Evolutionary conservation across 2,888 invertebrate genomes (phyloP), one percentile per base, ranked within the genome.

Genomic region (Sinelater perroti): DNA sequence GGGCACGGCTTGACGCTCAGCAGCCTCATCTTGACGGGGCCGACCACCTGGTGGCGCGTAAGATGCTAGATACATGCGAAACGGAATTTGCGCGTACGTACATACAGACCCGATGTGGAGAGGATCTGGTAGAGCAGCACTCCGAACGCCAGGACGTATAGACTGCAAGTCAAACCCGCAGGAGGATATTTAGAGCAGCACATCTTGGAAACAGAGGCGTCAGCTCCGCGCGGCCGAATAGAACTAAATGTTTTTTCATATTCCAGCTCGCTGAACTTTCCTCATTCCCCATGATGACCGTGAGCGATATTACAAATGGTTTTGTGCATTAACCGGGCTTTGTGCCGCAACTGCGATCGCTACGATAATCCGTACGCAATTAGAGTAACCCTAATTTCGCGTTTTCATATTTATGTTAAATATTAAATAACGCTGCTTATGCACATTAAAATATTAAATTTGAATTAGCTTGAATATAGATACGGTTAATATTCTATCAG

Each of bases 181-280:
- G 44, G 28, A 7, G 44, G 44, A 30, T 44, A 28, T 30, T 44
- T 44, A 0, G 40, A 40, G 26, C 28, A 44, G 7, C 44, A 44
- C 44, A 44, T 44, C 14, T 40, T 40, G 21, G 6, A 21, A 38
- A 40, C 13, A 40, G 20, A 16, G n/a, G n/a, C n/a, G n/a, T n/a
- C n/a, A 18, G 2, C 40, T 6, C 26, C 11, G 20, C 14, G 8
- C 21, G 11, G 21, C 38, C 6, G 24, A 40, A 40, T 24, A 24
- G 26, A 6, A 40, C 40, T 40, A 40, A 40, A 40, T 21, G 40
- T n/a, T 40, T 40, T 40, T 40, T 40, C 21, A 40, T 40, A 40
- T 40, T 21, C 24, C 13, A 24, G 40, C 11, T 14, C 26, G 40
- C 24, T 40, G 40, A 40, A 40, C 26, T 24, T 40, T 21, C 1